Conservation (phyloP, 2,888 invertebrate genomes). For the Plutella xylostella region DNA sequence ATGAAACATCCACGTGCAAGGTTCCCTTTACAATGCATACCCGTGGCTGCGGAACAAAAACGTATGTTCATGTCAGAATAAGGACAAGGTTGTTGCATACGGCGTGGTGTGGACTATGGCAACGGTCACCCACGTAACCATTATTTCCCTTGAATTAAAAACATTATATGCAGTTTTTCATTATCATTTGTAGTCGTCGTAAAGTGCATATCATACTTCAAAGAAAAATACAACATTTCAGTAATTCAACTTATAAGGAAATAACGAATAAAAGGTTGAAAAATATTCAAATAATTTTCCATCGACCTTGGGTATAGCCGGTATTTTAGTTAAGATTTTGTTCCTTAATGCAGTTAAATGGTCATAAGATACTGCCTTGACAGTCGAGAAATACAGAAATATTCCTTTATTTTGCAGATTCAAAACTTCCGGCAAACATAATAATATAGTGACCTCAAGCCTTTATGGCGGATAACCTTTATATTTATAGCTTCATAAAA, state of each 20-base stretch:
- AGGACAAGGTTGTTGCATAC: not conserved
- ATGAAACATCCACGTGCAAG: too few relatives aligned
- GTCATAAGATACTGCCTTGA: not conserved
- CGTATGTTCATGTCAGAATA: not conserved
- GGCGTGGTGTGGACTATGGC: too few relatives aligned
- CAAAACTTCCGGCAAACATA: slow-evolving; percentile 29
- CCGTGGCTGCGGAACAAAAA: not conserved
- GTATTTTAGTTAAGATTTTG: not conserved
- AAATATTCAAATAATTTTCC: too few relatives aligned
- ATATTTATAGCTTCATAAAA: slow-evolving; percentile 7
- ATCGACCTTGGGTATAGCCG: not conserved
- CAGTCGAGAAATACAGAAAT: not conserved
- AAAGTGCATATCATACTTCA: not conserved
- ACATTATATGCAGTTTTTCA: not conserved
- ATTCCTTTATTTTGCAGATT: slow-evolving; percentile 8
- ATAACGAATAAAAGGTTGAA: too few relatives aligned
- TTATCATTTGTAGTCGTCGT: not conserved
- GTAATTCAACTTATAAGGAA: too few relatives aligned
- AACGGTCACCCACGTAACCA: too few relatives aligned
- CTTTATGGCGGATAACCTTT: slow-evolving; percentile 11
- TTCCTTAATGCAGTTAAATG: not conserved
- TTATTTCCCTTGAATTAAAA: too few relatives aligned
- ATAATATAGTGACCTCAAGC: slow-evolving; percentile 25
- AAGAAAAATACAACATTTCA: too few relatives aligned
- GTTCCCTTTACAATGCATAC: not conserved